These are phyloP conservation scores for Drosophila sulfurigaster DNA, from an alignment of 1,140 invertebrate species.

Conservation along the genomic window DNA sequence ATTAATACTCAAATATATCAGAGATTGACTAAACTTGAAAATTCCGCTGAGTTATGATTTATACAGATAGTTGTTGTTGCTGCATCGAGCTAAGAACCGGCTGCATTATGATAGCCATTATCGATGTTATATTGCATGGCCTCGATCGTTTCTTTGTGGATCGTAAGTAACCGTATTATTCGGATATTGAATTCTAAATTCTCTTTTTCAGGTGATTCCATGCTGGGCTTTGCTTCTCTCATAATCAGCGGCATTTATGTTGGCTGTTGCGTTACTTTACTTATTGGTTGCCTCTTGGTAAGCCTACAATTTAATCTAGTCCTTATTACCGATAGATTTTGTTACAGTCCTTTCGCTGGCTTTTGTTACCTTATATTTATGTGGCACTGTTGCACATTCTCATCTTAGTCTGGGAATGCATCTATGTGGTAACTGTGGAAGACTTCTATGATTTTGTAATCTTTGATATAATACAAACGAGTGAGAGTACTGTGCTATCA, in stretches of 20 bases:
- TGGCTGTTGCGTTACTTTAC: slow-evolving; percentile 47
- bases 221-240: slow-evolving; percentile 39
- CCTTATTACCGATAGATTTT: too few species aligned
- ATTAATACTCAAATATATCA: neutral
- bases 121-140: slow-evolving; percentile 61
- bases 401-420: slow-evolving; percentile 38
- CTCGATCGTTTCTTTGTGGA: slow-evolving; percentile 61
- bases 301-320: neutral
- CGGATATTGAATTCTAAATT: neutral
- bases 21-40: neutral
- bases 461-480: slow-evolving; percentile 56
- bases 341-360: slow-evolving; percentile 22
- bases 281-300: slow-evolving; percentile 59
- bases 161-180: slow-evolving; percentile 40
- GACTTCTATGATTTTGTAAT: slow-evolving; percentile 52
- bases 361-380: slow-evolving; percentile 56
- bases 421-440: slow-evolving; percentile 30
- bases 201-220: slow-evolving; percentile 34
- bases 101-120: slow-evolving; percentile 64
- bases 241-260: slow-evolving; percentile 58
- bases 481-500: slow-evolving; percentile 17
- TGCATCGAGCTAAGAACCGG: slow-evolving; percentile 57
- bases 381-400: slow-evolving; percentile 46
- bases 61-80: slow-evolving; percentile 63
- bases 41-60: slow-evolving; percentile 50